These are phyloP conservation scores for Vannuccia rotundouncinata DNA, from an alignment of 2,888 invertebrate species.

Conservation along the genomic window DNA sequence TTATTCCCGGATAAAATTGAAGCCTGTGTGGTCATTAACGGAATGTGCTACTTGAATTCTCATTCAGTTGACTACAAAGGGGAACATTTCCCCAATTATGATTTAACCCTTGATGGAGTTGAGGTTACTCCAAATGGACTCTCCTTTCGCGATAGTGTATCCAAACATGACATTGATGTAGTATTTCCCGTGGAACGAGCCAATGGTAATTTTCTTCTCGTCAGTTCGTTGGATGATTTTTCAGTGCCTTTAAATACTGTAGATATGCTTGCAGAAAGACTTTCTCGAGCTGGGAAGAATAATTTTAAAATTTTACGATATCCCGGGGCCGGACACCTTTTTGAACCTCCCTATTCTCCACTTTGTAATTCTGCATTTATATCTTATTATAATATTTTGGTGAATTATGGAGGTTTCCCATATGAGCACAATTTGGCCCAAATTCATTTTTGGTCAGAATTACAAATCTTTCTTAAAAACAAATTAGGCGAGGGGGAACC, in stretches of 20 bases:
- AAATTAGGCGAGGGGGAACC: too few species aligned
- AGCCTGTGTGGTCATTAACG: not conserved
- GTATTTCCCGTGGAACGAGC: conserved; percentile 32
- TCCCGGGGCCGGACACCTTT: conserved; percentile 46
- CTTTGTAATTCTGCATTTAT: conserved; percentile 16
- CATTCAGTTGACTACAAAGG: not conserved
- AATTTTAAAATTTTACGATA: conserved; percentile 41
- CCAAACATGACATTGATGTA: not conserved
- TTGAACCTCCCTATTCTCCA: conserved; percentile 47
- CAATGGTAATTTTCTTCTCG: conserved; percentile 5
- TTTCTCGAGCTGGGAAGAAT: not conserved
- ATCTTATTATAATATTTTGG: too few species aligned
- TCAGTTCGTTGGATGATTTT: conserved; percentile 5
- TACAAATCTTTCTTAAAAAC: too few species aligned
- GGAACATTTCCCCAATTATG: not conserved
- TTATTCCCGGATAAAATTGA: conserved; percentile 11
- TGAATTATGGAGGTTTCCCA: too few species aligned
- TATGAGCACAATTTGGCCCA: too few species aligned
- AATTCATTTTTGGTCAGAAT: too few species aligned
- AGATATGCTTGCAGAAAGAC: conserved; percentile 20
- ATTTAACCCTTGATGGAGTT: not conserved
- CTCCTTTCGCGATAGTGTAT: not conserved
- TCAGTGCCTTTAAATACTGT: conserved; percentile 7
- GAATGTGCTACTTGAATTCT: not conserved
- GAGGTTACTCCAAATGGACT: not conserved